Evolutionary conservation across 2,113 vertebrate species (phyloP).

Genomic region (Megaceryle maxima): DNA sequence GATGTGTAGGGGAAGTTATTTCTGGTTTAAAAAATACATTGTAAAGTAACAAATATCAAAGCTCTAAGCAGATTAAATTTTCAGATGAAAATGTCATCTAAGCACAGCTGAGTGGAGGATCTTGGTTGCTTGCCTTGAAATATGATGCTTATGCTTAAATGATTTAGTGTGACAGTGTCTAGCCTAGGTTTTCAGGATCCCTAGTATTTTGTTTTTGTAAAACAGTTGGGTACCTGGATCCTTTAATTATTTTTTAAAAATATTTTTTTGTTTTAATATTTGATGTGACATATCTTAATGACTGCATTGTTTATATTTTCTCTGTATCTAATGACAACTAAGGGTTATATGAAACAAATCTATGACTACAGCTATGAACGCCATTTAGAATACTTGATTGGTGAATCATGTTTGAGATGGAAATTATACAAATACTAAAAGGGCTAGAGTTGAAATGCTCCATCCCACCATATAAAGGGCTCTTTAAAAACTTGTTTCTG

Average conservation of each 20-base stretch:
- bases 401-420: neutral
- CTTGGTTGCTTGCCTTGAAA: conserved; percentile 58
- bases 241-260: neutral
- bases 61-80: conserved; percentile 42
- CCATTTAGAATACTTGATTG: neutral
- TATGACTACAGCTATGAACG: neutral
- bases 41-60: conserved; percentile 6
- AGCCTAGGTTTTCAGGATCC: conserved; percentile 28
- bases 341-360: neutral
- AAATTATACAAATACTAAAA: neutral
- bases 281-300: neutral
- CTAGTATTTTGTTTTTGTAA: neutral
- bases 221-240: neutral
- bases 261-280: neutral
- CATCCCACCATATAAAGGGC: neutral
- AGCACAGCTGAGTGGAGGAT: conserved; percentile 23
- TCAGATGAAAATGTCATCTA: conserved; percentile 47
- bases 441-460: neutral
- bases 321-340: neutral
- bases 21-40: neutral
- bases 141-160: conserved; percentile 31
- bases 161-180: conserved; percentile 28
- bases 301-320: neutral
- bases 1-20: neutral
- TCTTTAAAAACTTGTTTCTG: neutral